Conservation (phyloP, 2,888 invertebrate species). For the Listrodromus nycthemerus region DNA sequence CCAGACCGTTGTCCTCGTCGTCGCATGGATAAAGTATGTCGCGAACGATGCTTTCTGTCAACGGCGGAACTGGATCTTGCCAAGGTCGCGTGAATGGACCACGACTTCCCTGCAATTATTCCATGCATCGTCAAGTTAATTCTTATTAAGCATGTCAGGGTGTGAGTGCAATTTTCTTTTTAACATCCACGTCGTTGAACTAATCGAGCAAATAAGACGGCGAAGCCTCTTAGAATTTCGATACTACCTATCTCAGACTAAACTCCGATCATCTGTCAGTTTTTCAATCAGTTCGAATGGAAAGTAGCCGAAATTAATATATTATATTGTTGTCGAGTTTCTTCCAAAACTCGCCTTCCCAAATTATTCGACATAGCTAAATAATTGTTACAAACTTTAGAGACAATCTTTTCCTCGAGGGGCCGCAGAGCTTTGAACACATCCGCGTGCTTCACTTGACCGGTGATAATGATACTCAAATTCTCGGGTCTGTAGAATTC, state of each 20-base stretch:
- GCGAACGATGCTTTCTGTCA: slow-evolving; percentile 86
- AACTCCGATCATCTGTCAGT: too few relatives aligned
- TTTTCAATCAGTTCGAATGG: not conserved
- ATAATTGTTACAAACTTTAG: slow-evolving; percentile 85
- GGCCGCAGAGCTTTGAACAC: slow-evolving; percentile 90
- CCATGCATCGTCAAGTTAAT: not conserved
- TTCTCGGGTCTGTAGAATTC: slow-evolving; percentile 96
- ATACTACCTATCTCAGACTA: not conserved
- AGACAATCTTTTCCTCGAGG: slow-evolving; percentile 91
- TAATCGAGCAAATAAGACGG: not conserved
- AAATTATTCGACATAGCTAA: not conserved
- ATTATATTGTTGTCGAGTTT: not conserved
- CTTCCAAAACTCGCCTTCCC: not conserved
- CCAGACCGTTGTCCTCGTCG: slow-evolving; percentile 92
- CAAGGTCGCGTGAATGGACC: slow-evolving; percentile 90
- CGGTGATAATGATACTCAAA: slow-evolving; percentile 92
- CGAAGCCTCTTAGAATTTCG: not conserved
- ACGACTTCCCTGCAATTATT: slow-evolving; percentile 83
- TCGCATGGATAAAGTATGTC: slow-evolving; percentile 91
- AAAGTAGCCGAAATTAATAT: not conserved
- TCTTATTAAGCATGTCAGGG: too few relatives aligned
- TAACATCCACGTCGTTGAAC: too few relatives aligned
- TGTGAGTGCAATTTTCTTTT: too few relatives aligned
- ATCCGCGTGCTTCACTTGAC: slow-evolving; percentile 91
- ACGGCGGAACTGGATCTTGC: slow-evolving; percentile 89